A percentile compares a stretch with the other conserved stretches of the same genome.
These are phyloP conservation scores for Podargus strigoides DNA, from an alignment of 2,797 vertebrate genomes.

Conservation along the genomic window DNA sequence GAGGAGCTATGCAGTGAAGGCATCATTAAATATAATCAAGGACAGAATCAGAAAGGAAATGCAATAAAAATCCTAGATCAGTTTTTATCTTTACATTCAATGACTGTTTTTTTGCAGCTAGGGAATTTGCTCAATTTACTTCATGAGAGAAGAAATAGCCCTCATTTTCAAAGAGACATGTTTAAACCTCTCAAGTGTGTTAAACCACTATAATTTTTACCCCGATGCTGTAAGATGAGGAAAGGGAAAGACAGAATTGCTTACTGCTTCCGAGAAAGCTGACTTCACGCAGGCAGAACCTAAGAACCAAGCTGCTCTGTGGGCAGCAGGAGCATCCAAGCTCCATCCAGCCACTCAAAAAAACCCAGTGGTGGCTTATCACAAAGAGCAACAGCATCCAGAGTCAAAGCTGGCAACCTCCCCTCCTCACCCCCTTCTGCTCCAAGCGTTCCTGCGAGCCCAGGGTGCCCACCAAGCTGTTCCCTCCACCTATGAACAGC, in stretches of 20 bases:
- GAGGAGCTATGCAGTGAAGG: neutral
- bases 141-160: neutral
- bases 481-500: neutral
- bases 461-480: neutral
- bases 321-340: neutral
- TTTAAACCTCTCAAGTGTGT: neutral
- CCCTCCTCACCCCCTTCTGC: neutral
- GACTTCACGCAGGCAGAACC: neutral
- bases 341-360: neutral
- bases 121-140: neutral
- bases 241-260: neutral
- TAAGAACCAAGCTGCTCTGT: neutral
- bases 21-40: neutral
- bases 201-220: neutral
- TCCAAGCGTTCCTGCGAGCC: neutral
- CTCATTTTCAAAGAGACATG: neutral
- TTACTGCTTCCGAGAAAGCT: neutral
- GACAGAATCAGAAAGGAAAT: neutral
- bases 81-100: neutral
- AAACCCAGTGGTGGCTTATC: neutral
- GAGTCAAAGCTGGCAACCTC: neutral
- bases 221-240: neutral
- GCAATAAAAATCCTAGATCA: neutral
- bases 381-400: neutral
- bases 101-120: neutral